phyloP scores from a whole-genome alignment of 2,797 vertebrate species.

The Myotis pilosus region DNA sequence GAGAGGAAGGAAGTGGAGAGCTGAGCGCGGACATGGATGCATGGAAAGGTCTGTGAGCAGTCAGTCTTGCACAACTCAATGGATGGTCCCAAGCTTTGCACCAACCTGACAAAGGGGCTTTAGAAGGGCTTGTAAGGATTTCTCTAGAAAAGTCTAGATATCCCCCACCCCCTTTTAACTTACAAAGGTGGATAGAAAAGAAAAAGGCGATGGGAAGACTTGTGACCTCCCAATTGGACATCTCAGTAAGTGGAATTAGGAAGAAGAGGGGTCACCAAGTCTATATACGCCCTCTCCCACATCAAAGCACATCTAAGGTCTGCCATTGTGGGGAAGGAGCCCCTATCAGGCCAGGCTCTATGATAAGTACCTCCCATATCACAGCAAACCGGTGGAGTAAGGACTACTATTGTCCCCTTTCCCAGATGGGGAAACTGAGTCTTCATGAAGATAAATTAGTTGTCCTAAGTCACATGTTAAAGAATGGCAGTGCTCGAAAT shows the following conservation, averaged over 20 bases:
- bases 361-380: neutral
- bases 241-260: neutral
- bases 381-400: neutral
- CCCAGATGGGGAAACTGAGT: neutral
- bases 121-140: neutral
- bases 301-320: neutral
- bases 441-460: neutral
- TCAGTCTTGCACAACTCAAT: rapidly evolving
- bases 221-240: neutral
- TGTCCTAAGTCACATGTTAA: no score
- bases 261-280: neutral
- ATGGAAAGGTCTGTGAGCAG: neutral
- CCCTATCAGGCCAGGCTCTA: neutral
- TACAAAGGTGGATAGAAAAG: neutral
- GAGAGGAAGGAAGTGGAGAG: neutral
- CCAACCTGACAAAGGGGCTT: neutral
- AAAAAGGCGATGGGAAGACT: no score
- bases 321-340: rapidly evolving
- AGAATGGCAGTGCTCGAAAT: neutral
- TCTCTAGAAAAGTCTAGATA: neutral
- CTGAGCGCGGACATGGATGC: neutral
- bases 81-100: neutral
- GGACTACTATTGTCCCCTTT: neutral
- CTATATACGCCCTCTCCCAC: neutral
- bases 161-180: neutral